A percentile compares a stretch with the other conserved stretches of the same genome.
Conservation (phyloP, 2,888 invertebrate genomes). For the Thymelicus lineola region DNA sequence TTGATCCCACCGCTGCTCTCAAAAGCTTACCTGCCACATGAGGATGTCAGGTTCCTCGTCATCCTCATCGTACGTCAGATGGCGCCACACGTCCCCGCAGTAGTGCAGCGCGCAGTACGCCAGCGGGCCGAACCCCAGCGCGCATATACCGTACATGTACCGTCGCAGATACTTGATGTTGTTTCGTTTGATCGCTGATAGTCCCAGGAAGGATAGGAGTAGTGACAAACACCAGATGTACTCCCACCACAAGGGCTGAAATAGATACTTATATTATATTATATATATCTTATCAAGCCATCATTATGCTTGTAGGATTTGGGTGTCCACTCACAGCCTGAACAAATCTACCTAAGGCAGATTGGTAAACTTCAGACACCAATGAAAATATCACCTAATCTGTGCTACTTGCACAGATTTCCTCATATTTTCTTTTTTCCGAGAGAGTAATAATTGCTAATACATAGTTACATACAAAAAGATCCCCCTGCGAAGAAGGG, state of each 20-base stretch:
- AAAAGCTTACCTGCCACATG: conserved; percentile 90
- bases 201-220: conserved; percentile 92
- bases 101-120: conserved; percentile 93
- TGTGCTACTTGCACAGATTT: too few relatives aligned
- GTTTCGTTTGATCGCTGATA: conserved; percentile 94
- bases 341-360: too few relatives aligned
- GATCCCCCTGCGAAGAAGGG: too few relatives aligned
- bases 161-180: conserved; percentile 90
- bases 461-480: too few relatives aligned
- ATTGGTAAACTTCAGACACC: too few relatives aligned
- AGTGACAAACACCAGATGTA: conserved; percentile 96
- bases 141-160: conserved; percentile 90
- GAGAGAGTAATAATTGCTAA: too few relatives aligned
- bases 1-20: too few relatives aligned
- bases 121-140: conserved; percentile 91
- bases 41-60: conserved; percentile 87
- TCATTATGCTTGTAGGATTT: too few relatives aligned
- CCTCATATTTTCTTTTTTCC: too few relatives aligned
- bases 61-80: conserved; percentile 84
- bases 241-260: conserved; percentile 96
- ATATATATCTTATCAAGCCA: too few relatives aligned
- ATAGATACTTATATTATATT: conserved; percentile 8
- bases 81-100: conserved; percentile 93
- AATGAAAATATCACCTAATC: too few relatives aligned
- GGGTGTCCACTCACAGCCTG: too few relatives aligned